phyloP scores from a whole-genome alignment of 2,797 vertebrate species.

The Momotus momota region DNA sequence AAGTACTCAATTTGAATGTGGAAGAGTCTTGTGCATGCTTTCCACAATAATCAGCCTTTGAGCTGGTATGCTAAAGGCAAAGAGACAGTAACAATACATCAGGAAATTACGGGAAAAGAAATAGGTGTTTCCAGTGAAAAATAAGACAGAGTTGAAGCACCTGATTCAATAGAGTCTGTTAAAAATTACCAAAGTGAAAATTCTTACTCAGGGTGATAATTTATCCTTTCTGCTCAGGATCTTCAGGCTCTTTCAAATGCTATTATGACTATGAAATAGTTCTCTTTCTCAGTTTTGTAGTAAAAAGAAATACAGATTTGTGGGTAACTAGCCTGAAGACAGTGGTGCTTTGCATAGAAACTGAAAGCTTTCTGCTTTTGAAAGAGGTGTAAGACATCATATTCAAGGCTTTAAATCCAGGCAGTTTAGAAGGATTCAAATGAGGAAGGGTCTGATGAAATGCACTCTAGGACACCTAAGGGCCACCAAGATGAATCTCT shows the following conservation, averaged over 20 bases:
- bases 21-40: background rate
- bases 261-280: background rate
- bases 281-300: background rate
- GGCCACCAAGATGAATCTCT: background rate
- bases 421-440: background rate
- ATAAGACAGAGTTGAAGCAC: background rate
- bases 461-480: background rate
- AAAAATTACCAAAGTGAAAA: background rate
- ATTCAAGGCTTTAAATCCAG: background rate
- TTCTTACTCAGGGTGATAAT: background rate
- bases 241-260: background rate
- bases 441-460: background rate
- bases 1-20: background rate
- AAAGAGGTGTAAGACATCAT: background rate
- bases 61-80: background rate
- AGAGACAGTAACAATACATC: background rate
- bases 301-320: constrained; percentile 1
- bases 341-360: background rate
- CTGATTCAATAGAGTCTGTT: background rate
- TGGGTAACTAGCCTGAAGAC: constrained; percentile 1
- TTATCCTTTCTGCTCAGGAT: background rate
- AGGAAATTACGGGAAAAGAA: background rate
- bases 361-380: background rate
- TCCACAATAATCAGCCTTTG: background rate
- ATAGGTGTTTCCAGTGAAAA: background rate